Conservation (phyloP, 2,888 invertebrate species). For the Patella depressa region DNA sequence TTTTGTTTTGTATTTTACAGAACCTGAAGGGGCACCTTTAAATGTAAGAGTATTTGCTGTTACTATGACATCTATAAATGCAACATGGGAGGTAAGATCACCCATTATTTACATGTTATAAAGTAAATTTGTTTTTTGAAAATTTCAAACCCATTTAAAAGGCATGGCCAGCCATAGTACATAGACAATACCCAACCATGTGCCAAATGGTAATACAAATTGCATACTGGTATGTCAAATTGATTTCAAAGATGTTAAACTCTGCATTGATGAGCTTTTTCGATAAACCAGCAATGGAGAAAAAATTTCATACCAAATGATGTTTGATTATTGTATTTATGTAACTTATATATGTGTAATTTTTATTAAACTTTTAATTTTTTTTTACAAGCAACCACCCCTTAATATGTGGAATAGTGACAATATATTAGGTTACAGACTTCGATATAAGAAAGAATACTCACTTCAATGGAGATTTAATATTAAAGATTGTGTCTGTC, state of each 20-base stretch:
- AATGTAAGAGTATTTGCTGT: conserved; percentile 91
- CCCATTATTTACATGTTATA: conserved; percentile 7
- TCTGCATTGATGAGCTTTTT: no score
- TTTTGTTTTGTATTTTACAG: conserved; percentile 70
- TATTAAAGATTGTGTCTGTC: conserved; percentile 16
- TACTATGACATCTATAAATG: conserved; percentile 93
- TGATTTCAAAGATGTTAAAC: no score
- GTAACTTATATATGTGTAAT: no score
- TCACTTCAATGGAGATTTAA: conserved; percentile 34
- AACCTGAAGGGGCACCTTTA: conserved; percentile 87
- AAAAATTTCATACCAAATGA: no score
- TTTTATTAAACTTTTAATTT: background rate
- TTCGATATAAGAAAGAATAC: conserved; percentile 33
- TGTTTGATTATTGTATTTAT: no score
- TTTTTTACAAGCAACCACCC: conserved; percentile 39
- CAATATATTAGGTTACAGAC: conserved; percentile 37
- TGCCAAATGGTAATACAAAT: no score
- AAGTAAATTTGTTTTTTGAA: no score
- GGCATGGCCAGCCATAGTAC: no score
- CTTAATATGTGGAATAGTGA: conserved; percentile 46
- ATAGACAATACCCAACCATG: no score
- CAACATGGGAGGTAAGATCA: conserved; percentile 82
- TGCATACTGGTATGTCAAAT: no score
- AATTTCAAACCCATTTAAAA: background rate
- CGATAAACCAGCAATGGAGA: no score